Evolutionary conservation across 2,797 vertebrate species (phyloP).

Genomic region (Labroides dimidiatus): DNA sequence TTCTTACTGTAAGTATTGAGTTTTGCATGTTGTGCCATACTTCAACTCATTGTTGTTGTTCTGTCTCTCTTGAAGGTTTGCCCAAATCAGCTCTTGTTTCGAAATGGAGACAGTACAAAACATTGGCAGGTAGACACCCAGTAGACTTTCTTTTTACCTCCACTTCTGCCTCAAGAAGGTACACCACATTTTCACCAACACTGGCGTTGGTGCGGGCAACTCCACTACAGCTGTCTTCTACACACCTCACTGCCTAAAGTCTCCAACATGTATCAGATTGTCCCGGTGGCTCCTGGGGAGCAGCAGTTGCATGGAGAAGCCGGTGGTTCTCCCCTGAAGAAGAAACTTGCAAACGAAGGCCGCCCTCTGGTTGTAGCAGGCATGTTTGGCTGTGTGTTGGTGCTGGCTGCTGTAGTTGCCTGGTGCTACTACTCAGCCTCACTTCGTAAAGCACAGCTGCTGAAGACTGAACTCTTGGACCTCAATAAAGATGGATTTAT

Average conservation of each 20-base stretch:
- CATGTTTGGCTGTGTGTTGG: slow-evolving; percentile 84
- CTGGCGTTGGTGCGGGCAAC: neutral
- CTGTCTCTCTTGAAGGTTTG: slow-evolving; percentile 39
- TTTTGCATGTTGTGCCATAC: neutral
- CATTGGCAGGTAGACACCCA: slow-evolving; percentile 39
- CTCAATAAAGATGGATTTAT: slow-evolving; percentile 90
- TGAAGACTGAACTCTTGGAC: slow-evolving; percentile 88
- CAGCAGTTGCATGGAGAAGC: slow-evolving; percentile 38
- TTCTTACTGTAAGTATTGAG: too few species aligned
- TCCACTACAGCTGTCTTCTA: slow-evolving; percentile 7
- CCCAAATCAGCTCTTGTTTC: slow-evolving; percentile 10
- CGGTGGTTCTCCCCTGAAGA: slow-evolving; percentile 80
- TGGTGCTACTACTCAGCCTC: slow-evolving; percentile 95
- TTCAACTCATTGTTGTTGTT: slow-evolving; percentile 4
- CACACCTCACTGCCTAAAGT: neutral
- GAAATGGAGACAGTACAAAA: slow-evolving; percentile 44
- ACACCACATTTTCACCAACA: slow-evolving; percentile 4
- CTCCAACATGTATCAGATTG: slow-evolving; percentile 83
- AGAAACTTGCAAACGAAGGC: slow-evolving; percentile 78
- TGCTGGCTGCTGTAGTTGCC: slow-evolving; percentile 87
- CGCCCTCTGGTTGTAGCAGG: slow-evolving; percentile 84
- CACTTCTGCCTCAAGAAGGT: slow-evolving; percentile 1
- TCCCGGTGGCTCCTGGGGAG: slow-evolving; percentile 79
- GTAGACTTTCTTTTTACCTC: neutral
- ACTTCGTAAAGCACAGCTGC: slow-evolving; percentile 87